Percentiles rank a stretch among this genome's conserved stretches.
Evolutionary conservation across 1,140 invertebrate genomes (phyloP).

Genomic region (Oedothorax gibbosus): DNA sequence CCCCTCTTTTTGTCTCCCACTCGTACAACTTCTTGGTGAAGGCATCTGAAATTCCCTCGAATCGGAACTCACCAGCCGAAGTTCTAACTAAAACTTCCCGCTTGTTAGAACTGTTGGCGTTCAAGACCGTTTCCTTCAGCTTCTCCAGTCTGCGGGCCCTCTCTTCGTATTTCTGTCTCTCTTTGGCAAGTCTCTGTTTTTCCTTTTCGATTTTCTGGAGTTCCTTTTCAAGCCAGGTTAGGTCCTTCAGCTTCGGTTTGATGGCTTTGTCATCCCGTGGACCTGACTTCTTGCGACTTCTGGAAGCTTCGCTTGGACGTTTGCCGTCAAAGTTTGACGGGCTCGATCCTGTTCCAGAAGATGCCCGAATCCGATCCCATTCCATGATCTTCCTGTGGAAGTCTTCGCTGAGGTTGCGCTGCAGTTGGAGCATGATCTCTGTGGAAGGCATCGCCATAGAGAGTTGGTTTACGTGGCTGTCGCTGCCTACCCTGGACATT

Average conservation of each 20-base stretch:
- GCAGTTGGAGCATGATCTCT: slow-evolving; percentile 70
- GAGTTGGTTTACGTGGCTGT: slow-evolving; percentile 43
- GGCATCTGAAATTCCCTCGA: slow-evolving; percentile 86
- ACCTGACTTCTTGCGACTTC: slow-evolving; percentile 20
- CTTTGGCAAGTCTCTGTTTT: slow-evolving; percentile 74
- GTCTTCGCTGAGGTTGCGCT: slow-evolving; percentile 77
- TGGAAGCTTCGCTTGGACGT: slow-evolving; percentile 2
- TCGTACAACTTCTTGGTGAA: slow-evolving; percentile 90
- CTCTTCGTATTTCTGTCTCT: slow-evolving; percentile 74
- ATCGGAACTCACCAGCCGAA: slow-evolving; percentile 82
- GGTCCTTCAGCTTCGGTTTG: slow-evolving; percentile 68
- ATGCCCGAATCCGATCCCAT: slow-evolving; percentile 73
- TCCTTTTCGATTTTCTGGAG: slow-evolving; percentile 76
- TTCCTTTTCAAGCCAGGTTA: slow-evolving; percentile 74
- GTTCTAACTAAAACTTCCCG: slow-evolving; percentile 83
- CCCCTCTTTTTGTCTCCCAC: slow-evolving; percentile 87
- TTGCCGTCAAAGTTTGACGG: slow-evolving; percentile 63
- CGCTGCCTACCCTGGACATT: slow-evolving; percentile 38
- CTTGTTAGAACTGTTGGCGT: slow-evolving; percentile 68
- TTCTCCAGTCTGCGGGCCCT: slow-evolving; percentile 75
- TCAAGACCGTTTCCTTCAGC: slow-evolving; percentile 73
- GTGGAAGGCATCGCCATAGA: background rate
- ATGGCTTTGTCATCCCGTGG: slow-evolving; percentile 17
- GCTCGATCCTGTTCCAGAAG: slow-evolving; percentile 37
- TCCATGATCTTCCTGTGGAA: slow-evolving; percentile 80